Base-by-base conservation (phyloP, 2,113 vertebrate species). In the Paracanthobrama guichenoti region DNA sequence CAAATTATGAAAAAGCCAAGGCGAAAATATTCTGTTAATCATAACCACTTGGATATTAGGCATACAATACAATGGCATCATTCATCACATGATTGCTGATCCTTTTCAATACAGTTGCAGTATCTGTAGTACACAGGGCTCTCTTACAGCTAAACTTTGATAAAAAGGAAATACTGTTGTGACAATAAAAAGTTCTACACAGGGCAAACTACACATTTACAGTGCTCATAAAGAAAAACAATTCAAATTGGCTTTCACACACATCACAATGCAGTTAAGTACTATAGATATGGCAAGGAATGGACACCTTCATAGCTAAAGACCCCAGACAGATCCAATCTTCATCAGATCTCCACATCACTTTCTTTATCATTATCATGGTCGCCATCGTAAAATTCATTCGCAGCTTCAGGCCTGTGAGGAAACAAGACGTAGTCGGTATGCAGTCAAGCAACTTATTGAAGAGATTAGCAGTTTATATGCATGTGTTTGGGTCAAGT, bases 361-460 rank as follows among this genome's bases (percentile, higher is more conserved):
- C 98, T 99, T 92, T 99, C 98, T 89, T 99, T 99, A 94, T 99
- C 98, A 0, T 99, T 99, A 92, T 99, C 98, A 1, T 99, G 98
- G 92, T 99, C 98, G 12, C 97, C 98, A 0, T 99, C 98, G 3
- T 99, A 99, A 88, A 98, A 99, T 84, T 99, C 98, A 0, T 97
- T 99, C 72, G 96, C 90, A 84, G 98, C 95, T 90, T 99, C 98
- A 3, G 97, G 97, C 92, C 98, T 99, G 92, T 48, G 48, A 81
- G 12, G 20, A 50, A 69, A 69, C 64, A 55, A 7, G 28, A 81
- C 35, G 13, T 14, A 22, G 71, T 1, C 9, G 75, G 10, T 2
- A 24, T 77, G 22, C 12, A 59, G 53, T n/a, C 20, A 39, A 42
- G 31, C 22, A 59, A 10, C 53, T 35, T 6, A n/a, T 44, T n/a